Evolutionary conservation across 2,113 vertebrate species (phyloP).

Genomic region (Grammomys dolichurus): DNA sequence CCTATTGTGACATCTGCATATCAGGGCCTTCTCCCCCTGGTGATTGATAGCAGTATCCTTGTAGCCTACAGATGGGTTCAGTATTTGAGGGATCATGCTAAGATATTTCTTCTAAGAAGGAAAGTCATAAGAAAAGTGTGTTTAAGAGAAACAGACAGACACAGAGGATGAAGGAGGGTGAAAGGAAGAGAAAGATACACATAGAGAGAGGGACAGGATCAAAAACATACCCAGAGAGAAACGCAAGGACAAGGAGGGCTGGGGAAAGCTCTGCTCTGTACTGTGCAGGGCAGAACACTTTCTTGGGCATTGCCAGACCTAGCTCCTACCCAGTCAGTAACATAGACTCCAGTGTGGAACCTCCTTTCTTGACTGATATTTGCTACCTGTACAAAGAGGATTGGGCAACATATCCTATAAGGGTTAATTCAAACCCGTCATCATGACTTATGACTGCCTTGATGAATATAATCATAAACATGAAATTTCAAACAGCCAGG

Average conservation of each 20-base stretch:
- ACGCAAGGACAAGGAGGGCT: neutral
- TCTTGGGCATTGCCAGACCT: neutral
- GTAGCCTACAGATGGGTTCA: neutral
- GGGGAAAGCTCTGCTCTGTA: neutral
- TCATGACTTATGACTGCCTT: neutral
- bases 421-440: neutral
- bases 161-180: neutral
- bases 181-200: neutral
- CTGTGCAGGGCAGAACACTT: neutral
- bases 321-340: neutral
- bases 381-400: neutral
- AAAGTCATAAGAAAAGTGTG: neutral
- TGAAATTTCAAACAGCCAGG: neutral
- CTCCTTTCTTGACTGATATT: neutral
- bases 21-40: neutral
- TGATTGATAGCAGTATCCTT: neutral
- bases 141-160: neutral
- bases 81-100: neutral
- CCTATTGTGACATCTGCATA: neutral
- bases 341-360: too few species aligned
- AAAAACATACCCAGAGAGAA: neutral
- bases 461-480: neutral
- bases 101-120: neutral
- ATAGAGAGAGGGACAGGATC: neutral
- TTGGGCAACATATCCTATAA: neutral